Evolutionary conservation across 92 coral and sea anemone genomes (phyloP), one percentile per base, ranked within the genome.

Genomic region (Porites cylindrica): DNA sequence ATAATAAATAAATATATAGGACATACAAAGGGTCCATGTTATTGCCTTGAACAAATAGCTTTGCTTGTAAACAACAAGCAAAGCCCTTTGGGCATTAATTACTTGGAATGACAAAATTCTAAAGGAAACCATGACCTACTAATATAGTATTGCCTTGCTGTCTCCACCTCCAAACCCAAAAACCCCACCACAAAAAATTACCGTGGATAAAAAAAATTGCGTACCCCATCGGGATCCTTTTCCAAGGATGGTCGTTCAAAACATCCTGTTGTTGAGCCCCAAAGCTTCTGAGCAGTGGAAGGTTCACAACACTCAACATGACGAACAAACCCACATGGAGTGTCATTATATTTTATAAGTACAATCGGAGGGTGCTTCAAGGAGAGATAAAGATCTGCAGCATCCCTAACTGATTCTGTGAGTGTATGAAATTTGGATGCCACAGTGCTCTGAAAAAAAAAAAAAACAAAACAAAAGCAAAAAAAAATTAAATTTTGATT

Each of bases 301-400:
- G 88, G 87, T n/a, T 60, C 52, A 6, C 85, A n/a, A 18, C 78
- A 67, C 8, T 88, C 92, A 62, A 89, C 5, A 52, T 92, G 95
- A 18, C 95, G 62, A 20, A 86, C 80, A 81, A 88, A 88, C 7
- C 92, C 95, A 88, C 95, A 92, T 17, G 90, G 92, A 4, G 26
- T 60, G 14, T 60, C 64, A 60, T 21, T n/a, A n/a, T n/a, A n/a
- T n/a, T 54, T 54, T 54, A 54, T 54, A 12, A 0, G 1, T 7
- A 54, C 60, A 7, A 54, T 12, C 7, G 92, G 92, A 0, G 94
- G 94, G 64, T 83, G 80, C 14, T 60, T 71, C 2, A 91, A 65
- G 7, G 94, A 91, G 51, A 91, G 53, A 74, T 84, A 91, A 19
- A 87, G 60, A 38, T 91, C 91, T 2, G 89, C 94, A 51, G 94